Conservation (phyloP, 1,140 invertebrate species). For the Cydia pomonella region DNA sequence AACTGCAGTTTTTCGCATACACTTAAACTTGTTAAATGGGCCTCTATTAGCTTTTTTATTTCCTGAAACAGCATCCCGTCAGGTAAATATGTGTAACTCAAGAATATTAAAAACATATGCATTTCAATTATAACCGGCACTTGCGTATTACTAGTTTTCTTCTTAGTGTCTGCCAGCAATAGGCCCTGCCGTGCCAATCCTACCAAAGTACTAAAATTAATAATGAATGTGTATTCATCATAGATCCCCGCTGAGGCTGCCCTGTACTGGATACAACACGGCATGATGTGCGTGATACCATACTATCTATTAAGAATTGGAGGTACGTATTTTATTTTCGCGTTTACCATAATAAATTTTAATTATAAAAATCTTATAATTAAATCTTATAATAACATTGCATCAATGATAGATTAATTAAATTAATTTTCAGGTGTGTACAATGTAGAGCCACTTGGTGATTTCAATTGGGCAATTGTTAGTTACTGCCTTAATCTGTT, state of each 20-base stretch:
- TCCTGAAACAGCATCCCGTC: constrained; percentile 94
- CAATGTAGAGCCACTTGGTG: constrained; percentile 89
- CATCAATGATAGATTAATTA: too few relatives aligned
- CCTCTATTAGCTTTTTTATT: constrained; percentile 94
- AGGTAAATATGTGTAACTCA: constrained; percentile 82
- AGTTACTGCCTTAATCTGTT: constrained; percentile 90
- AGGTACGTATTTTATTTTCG: constrained; percentile 82
- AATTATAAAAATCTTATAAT: too few relatives aligned
- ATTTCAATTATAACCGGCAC: too few relatives aligned
- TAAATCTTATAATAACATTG: too few relatives aligned
- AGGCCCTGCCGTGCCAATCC: too few relatives aligned
- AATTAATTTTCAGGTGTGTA: constrained; percentile 86
- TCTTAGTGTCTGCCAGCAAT: too few relatives aligned
- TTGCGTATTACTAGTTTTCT: too few relatives aligned
- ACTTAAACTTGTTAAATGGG: constrained; percentile 95
- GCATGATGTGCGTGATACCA: constrained; percentile 95
- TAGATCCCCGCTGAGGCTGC: constrained; percentile 94
- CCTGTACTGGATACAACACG: constrained; percentile 96
- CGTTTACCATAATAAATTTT: too few relatives aligned
- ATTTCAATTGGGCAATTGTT: constrained; percentile 92
- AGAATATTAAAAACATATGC: neutral
- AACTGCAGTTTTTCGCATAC: constrained; percentile 92
- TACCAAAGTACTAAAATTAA: neutral
- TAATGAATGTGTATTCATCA: constrained; percentile 57
- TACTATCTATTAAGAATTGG: constrained; percentile 93